These are phyloP conservation scores for Butastur rufipennis DNA, from an alignment of 2,113 vertebrate genomes.

Conservation along the genomic window DNA sequence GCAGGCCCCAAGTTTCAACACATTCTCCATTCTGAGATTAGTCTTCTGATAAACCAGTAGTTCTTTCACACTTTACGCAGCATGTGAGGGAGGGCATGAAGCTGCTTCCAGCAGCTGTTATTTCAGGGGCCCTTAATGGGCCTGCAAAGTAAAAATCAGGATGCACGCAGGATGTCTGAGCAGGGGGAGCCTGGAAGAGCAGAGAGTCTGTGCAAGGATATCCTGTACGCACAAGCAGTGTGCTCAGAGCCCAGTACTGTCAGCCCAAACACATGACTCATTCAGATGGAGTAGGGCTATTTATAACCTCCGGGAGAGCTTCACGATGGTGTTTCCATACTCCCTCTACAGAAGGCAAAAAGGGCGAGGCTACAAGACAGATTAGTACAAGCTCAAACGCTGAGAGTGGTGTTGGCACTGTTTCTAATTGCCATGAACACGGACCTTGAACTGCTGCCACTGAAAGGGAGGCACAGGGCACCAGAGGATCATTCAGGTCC, in stretches of 20 bases:
- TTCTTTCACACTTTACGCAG: not conserved
- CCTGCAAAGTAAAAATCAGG: constrained; percentile 28
- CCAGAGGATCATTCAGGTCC: not conserved
- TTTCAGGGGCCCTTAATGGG: not conserved
- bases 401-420: not conserved
- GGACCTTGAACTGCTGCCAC: not conserved
- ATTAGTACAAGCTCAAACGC: not conserved
- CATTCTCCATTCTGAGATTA: not conserved
- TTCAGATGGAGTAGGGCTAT: not conserved
- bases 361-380: not conserved
- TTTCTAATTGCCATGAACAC: not conserved
- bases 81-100: not conserved
- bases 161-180: constrained; percentile 63
- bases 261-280: constrained; percentile 65
- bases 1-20: not conserved
- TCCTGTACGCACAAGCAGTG: constrained; percentile 60
- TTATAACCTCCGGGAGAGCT: constrained; percentile 14
- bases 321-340: not conserved
- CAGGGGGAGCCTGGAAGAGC: constrained; percentile 36
- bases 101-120: constrained; percentile 20
- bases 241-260: not conserved
- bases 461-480: not conserved
- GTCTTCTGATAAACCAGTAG: not conserved
- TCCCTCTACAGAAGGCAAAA: not conserved
- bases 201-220: constrained; percentile 40